A percentile compares a stretch with the other conserved stretches of the same genome.
Conservation (phyloP, 2,888 invertebrate species). For the Mythimna pallens region DNA sequence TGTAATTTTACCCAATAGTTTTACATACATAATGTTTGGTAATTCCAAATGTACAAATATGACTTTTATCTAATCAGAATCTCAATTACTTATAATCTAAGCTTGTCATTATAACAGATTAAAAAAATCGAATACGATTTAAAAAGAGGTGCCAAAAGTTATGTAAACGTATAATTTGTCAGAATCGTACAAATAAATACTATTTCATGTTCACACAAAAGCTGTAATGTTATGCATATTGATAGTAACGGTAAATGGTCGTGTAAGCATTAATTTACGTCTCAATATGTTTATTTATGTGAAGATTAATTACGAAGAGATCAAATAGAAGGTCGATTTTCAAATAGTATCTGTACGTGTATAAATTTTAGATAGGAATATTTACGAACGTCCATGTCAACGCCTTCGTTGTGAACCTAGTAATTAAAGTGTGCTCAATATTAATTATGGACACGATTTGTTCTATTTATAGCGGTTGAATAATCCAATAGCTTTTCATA, state of each 20-base stretch:
- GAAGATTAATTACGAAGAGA: constrained; percentile 63
- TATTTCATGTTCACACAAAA: constrained; percentile 62
- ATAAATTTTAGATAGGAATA: constrained; percentile 65
- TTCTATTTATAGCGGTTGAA: constrained; percentile 49
- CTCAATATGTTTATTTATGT: constrained; percentile 60
- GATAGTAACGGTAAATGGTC: constrained; percentile 53
- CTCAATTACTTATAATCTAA: constrained; percentile 52
- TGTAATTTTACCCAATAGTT: constrained; percentile 36
- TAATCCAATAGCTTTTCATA: constrained; percentile 44
- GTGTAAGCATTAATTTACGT: constrained; percentile 66
- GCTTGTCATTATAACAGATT: constrained; percentile 33
- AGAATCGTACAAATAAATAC: constrained; percentile 50
- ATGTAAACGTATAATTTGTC: constrained; percentile 64
- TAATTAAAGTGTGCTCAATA: constrained; percentile 65
- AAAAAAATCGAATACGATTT: constrained; percentile 47
- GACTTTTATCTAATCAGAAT: constrained; percentile 52
- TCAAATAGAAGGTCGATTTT: constrained; percentile 61
- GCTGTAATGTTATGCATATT: constrained; percentile 57
- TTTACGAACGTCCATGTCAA: constrained; percentile 66
- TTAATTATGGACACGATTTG: constrained; percentile 60
- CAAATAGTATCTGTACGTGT: constrained; percentile 54
- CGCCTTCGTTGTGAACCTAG: constrained; percentile 63
- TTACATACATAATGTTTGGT: constrained; percentile 39
- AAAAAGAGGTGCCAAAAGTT: constrained; percentile 54
- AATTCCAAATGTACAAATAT: constrained; percentile 32